phyloP scores from a whole-genome alignment of 1,140 invertebrate species.

The Danaus melanippus region DNA sequence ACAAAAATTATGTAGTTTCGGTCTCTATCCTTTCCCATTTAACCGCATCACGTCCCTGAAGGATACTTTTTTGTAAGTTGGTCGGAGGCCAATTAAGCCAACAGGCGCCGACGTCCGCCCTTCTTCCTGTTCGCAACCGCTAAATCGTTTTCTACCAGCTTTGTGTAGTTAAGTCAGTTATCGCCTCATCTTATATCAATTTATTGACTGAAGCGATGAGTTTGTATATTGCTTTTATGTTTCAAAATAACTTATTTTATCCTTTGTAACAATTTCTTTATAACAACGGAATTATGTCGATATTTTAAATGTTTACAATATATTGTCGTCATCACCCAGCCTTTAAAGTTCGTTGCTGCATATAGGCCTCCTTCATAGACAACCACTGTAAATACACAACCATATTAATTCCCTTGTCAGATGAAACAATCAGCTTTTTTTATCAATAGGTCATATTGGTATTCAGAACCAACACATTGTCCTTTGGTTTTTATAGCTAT shows the following conservation, averaged over 20 bases:
- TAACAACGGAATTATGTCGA: too few species aligned
- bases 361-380: too few species aligned
- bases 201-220: slow-evolving; percentile 6
- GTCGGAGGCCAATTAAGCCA: slow-evolving; percentile 57
- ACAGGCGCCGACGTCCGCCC: slow-evolving; percentile 41
- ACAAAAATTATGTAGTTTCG: slow-evolving; percentile 36
- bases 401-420: too few species aligned
- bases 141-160: slow-evolving; percentile 40
- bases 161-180: slow-evolving; percentile 27
- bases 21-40: slow-evolving; percentile 35
- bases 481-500: slow-evolving; percentile 8
- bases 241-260: too few species aligned
- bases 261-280: too few species aligned
- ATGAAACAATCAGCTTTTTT: too few species aligned
- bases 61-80: slow-evolving; percentile 52
- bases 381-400: too few species aligned
- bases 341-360: too few species aligned
- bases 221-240: too few species aligned
- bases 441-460: too few species aligned
- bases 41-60: slow-evolving; percentile 43
- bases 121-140: slow-evolving; percentile 43
- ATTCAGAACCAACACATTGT: slow-evolving; percentile 1
- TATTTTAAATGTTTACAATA: too few species aligned
- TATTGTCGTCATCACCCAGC: too few species aligned
- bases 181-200: slow-evolving; percentile 16